A percentile compares a stretch with the other conserved stretches of the same genome.
Conservation (phyloP, 1,140 invertebrate species). For the Ctenoplectra terminalis region DNA sequence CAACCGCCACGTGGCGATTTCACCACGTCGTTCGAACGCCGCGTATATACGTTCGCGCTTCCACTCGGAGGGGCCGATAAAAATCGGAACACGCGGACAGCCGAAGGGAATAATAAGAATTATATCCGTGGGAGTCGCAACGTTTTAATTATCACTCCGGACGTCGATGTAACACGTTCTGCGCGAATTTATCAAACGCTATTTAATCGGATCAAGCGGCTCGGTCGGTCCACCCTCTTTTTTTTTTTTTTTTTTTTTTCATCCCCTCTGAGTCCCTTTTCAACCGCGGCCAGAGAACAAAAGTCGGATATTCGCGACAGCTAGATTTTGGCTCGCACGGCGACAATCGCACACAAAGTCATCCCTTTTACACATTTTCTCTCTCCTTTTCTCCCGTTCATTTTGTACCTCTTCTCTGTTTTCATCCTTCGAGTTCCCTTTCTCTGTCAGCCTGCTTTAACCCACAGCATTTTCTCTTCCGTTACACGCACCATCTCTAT, state of each 20-base stretch:
- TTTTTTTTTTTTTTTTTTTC: neutral
- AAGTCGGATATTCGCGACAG: slow-evolving; percentile 57
- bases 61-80: slow-evolving; percentile 4
- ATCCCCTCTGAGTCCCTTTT: neutral
- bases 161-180: slow-evolving; percentile 35
- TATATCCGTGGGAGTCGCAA: slow-evolving; percentile 44
- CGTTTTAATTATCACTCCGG: slow-evolving; percentile 53
- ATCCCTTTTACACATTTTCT: slow-evolving; percentile 32
- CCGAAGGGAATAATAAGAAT: slow-evolving; percentile 48
- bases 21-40: neutral
- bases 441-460: neutral
- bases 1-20: neutral
- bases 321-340: slow-evolving; percentile 32
- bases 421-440: neutral
- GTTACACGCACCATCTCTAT: neutral
- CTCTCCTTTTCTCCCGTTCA: slow-evolving; percentile 20
- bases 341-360: slow-evolving; percentile 26
- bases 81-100: slow-evolving; percentile 17
- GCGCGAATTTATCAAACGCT: slow-evolving; percentile 53
- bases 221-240: neutral
- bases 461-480: neutral
- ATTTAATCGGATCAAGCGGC: slow-evolving; percentile 56
- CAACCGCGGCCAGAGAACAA: slow-evolving; percentile 31
- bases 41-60: slow-evolving; percentile 4
- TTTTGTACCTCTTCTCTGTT: slow-evolving; percentile 29